Base-by-base conservation (phyloP, 2,797 vertebrate genomes). In the Galagoides demidoff region DNA sequence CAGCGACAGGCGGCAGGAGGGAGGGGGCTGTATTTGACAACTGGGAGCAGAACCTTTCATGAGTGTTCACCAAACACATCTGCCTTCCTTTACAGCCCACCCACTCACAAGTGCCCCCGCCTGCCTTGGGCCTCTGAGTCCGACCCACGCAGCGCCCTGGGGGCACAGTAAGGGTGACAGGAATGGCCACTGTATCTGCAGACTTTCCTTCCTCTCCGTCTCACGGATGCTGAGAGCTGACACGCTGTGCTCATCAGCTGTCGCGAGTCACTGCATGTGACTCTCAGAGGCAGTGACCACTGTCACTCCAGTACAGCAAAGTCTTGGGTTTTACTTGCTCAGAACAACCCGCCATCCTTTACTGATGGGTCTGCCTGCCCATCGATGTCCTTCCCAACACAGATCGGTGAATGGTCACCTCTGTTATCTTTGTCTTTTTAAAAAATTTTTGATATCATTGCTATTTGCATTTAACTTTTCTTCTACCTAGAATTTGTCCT, bases 371-470 rank as follows among this genome's bases (percentile, higher is more conserved):
- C 45, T 1, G 19, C 74, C 5, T 31, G 29, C 73, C 73, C 13
- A 12, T 7, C 12, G 16, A 5, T 43, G 17, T 22, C 74, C 55
- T 1, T 59, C 20, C 37, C 17, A 2, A 19, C 37, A 12, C 27
- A 13, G 2, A 12, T 0, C 1, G 1, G 27, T 2, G 37, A n/a
- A 4, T 4, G 1, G 22, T 10, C 7, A 22, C 27, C 3, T 52
- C 55, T 3, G 4, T 61, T 23, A 23, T 14, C 20, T n/a, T 20
- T 2, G 85, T 17, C 37, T 64, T 27, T n/a, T n/a, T n/a, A n/a
- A n/a, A n/a, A n/a, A n/a, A 22, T 59, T 57, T 43, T 27, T 73
- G 17, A 64, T 13, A 2, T 22, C 27, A 12, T 17, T 39, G 34
- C 12, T 12, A 19, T 74, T 14, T 59, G 55, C 25, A 22, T 2